These are phyloP conservation scores for Anabas testudineus DNA, from an alignment of 2,797 vertebrate genomes.

Conservation along the genomic window DNA sequence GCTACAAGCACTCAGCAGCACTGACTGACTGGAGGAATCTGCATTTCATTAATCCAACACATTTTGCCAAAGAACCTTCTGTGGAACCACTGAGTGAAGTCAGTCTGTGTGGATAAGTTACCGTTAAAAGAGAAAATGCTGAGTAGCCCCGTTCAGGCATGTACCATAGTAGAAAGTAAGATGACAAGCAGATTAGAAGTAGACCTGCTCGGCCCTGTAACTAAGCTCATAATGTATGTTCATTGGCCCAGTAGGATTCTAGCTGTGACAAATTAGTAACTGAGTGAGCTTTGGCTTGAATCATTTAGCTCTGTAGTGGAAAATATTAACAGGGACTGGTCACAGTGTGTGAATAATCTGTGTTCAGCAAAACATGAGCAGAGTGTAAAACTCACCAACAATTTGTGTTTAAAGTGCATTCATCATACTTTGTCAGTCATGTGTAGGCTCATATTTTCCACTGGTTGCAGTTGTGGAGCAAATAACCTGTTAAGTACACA, in stretches of 20 bases:
- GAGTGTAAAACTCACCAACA: conserved; percentile 1
- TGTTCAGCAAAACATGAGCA: conserved; percentile 25
- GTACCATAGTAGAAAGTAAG: no score
- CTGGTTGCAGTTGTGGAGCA: conserved; percentile 45
- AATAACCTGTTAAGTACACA: conserved; percentile 63
- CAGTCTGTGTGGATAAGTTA: neutral
- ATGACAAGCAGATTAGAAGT: no score
- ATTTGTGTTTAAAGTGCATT: conserved; percentile 15
- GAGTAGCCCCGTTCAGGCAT: no score
- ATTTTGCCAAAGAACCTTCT: neutral
- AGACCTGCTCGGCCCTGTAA: neutral
- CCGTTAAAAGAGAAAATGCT: no score
- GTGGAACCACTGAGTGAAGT: neutral
- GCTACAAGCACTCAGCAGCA: no score
- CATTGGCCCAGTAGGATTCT: neutral
- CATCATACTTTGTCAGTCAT: conserved; percentile 61
- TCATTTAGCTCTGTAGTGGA: conserved; percentile 60
- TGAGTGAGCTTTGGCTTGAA: conserved; percentile 9
- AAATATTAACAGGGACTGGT: conserved; percentile 46
- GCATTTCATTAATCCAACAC: no score
- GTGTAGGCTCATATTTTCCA: conserved; percentile 63
- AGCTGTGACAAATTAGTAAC: conserved; percentile 18
- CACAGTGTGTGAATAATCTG: conserved; percentile 47
- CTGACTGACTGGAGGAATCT: no score
- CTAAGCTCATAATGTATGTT: neutral